A percentile compares a stretch with the other conserved stretches of the same genome.
phyloP scores from a whole-genome alignment of 2,888 invertebrate genomes.

The Scelioninae gen. 2 region DNA sequence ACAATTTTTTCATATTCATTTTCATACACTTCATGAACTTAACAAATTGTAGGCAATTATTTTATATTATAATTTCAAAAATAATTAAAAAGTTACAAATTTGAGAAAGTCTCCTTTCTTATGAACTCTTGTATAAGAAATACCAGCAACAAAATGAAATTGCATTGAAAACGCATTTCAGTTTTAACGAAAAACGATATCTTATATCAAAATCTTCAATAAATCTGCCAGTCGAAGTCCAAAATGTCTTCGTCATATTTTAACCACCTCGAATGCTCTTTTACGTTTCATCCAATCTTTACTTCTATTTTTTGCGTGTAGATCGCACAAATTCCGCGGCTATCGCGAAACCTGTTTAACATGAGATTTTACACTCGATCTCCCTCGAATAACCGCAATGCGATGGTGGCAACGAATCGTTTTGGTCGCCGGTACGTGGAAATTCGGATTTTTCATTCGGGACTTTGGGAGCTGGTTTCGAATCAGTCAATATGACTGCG shows the following conservation, averaged over 20 bases:
- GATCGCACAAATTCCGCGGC: constrained; percentile 57
- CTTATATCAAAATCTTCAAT: too few relatives aligned
- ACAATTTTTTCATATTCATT: too few relatives aligned
- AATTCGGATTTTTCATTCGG: constrained; percentile 64
- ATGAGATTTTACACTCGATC: constrained; percentile 61
- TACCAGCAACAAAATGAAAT: constrained; percentile 13
- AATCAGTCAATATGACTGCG: constrained; percentile 70
- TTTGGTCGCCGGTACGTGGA: constrained; percentile 54
- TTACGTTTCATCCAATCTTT: constrained; percentile 3
- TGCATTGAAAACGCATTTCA: constrained; percentile 43
- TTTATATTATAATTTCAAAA: too few relatives aligned
- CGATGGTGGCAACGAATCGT: constrained; percentile 60
- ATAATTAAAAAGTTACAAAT: too few relatives aligned
- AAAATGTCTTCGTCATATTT: constrained; percentile 50
- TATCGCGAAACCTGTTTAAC: constrained; percentile 59
- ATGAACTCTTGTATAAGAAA: too few relatives aligned
- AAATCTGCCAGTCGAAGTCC: too few relatives aligned
- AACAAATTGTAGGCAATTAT: too few relatives aligned
- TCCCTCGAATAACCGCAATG: constrained; percentile 59
- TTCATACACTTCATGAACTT: too few relatives aligned
- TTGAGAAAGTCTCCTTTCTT: too few relatives aligned
- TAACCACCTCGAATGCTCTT: constrained; percentile 16
- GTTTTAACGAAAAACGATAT: constrained; percentile 50
- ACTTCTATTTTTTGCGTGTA: constrained; percentile 15
- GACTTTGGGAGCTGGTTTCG: constrained; percentile 60